Percentiles rank a stretch among this genome's conserved stretches.
phyloP scores from a whole-genome alignment of 2,113 vertebrate genomes.

The Macrotis lagotis region DNA sequence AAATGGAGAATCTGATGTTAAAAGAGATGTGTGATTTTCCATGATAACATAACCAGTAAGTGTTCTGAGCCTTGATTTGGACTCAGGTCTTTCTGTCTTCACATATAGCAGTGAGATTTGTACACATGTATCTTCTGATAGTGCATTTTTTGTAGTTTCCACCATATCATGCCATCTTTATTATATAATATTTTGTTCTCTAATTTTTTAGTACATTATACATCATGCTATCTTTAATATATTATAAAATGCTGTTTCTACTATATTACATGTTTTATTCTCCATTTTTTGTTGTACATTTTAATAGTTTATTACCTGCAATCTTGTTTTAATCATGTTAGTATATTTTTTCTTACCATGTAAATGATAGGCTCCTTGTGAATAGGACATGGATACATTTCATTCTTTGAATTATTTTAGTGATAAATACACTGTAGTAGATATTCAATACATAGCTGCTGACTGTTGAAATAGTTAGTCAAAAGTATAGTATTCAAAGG shows the following conservation, averaged over 20 bases:
- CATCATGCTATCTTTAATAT: neutral
- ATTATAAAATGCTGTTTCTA: too few relatives aligned
- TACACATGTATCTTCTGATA: neutral
- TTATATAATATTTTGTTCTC: too few relatives aligned
- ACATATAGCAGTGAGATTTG: neutral
- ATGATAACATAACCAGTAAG: too few relatives aligned
- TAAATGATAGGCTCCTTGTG: neutral
- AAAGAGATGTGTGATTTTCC: neutral
- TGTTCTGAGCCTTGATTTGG: neutral
- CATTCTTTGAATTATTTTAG: neutral
- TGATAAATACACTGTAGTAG: neutral
- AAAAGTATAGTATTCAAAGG: neutral
- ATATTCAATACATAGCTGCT: neutral
- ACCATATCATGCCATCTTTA: neutral
- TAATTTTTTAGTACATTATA: too few relatives aligned
- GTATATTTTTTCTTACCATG: neutral
- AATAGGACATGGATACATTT: neutral
- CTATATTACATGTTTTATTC: too few relatives aligned
- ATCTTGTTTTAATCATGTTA: neutral
- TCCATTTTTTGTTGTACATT: neutral
- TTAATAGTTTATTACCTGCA: neutral
- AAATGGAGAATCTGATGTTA: neutral
- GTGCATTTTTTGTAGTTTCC: neutral
- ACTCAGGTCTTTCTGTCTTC: neutral
- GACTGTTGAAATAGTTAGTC: neutral